Evolutionary conservation across 2,888 invertebrate genomes (phyloP).

Genomic region (Drosophila meridiana): DNA sequence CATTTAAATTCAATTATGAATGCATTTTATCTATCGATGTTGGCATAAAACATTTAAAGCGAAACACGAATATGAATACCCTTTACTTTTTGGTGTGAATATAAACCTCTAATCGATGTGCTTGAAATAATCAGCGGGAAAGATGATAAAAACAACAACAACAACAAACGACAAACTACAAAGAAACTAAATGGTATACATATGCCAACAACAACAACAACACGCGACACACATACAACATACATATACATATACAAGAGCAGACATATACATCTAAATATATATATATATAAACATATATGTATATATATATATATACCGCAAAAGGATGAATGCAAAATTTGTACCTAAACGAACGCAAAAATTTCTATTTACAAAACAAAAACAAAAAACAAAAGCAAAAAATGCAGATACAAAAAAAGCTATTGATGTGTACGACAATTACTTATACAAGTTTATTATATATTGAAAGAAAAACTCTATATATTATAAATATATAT

Average conservation of each 20-base stretch:
- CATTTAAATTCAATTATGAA: constrained; percentile 70
- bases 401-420: constrained; percentile 38
- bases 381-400: constrained; percentile 12
- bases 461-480: constrained; percentile 14
- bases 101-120: constrained; percentile 57
- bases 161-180: constrained; percentile 9
- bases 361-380: constrained; percentile 56
- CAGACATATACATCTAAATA: constrained; percentile 36
- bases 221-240: constrained; percentile 19
- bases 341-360: constrained; percentile 66
- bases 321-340: constrained; percentile 56
- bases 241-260: constrained; percentile 48
- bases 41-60: constrained; percentile 27
- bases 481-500: constrained; percentile 38
- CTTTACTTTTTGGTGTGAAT: constrained; percentile 11
- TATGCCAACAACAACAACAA: constrained; percentile 54
- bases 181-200: constrained; percentile 69
- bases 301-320: constrained; percentile 15
- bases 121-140: constrained; percentile 58
- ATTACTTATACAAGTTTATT: constrained; percentile 74
- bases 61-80: constrained; percentile 28
- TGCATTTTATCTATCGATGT: constrained; percentile 71
- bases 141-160: constrained; percentile 21
- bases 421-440: constrained; percentile 77
- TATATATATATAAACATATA: neutral